phyloP scores from a whole-genome alignment of 1,140 invertebrate species.

The Augochlora pura region DNA sequence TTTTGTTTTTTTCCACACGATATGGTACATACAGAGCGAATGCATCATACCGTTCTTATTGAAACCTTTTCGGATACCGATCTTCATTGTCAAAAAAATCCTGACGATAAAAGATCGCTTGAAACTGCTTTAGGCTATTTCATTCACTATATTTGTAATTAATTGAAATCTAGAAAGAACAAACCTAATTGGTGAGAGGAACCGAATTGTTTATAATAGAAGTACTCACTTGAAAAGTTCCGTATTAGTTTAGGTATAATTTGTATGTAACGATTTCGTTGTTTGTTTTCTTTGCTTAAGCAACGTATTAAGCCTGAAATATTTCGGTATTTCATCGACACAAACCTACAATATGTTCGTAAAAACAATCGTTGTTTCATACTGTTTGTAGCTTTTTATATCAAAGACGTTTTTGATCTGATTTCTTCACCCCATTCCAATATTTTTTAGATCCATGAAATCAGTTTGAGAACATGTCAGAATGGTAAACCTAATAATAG shows the following conservation, averaged over 20 bases:
- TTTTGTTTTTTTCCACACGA: conserved; percentile 71
- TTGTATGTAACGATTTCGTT: background rate
- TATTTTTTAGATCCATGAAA: background rate
- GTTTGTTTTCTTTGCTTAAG: background rate
- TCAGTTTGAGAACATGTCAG: background rate
- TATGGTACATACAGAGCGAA: conserved; percentile 75
- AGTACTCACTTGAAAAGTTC: background rate
- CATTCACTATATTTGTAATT: background rate
- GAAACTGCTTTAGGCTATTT: background rate
- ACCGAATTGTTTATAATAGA: background rate
- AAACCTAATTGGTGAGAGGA: background rate
- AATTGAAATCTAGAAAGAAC: background rate
- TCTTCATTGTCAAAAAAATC: conserved; percentile 73
- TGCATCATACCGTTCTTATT: conserved; percentile 73
- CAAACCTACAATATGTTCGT: background rate
- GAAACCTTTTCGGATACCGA: conserved; percentile 76
- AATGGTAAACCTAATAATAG: background rate
- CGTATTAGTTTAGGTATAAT: background rate
- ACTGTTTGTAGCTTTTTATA: background rate
- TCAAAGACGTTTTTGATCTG: background rate
- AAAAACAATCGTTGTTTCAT: background rate
- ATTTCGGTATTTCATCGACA: background rate
- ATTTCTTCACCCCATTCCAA: background rate
- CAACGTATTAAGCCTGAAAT: background rate
- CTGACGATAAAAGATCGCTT: background rate